A percentile compares a stretch with the other conserved stretches of the same genome.
phyloP scores from a whole-genome alignment of 2,113 vertebrate species.

The Urocitellus parryii region DNA sequence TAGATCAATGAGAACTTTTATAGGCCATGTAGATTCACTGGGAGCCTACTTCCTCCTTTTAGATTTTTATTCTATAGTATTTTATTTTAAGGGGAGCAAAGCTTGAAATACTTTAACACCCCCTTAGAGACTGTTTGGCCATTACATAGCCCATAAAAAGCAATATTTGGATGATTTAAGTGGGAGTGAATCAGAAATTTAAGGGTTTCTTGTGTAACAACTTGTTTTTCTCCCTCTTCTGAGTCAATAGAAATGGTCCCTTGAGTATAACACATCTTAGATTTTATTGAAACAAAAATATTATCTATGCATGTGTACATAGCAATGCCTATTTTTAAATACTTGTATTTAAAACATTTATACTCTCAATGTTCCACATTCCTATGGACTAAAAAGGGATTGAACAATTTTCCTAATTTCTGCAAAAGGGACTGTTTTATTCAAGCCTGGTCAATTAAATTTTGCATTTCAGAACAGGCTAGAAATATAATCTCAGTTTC shows the following conservation, averaged over 20 bases:
- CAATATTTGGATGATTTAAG: slow-evolving; percentile 79
- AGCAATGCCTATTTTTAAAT: slow-evolving; percentile 38
- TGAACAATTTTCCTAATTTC: slow-evolving; percentile 32
- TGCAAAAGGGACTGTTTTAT: slow-evolving; percentile 19
- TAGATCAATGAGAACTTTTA: background rate
- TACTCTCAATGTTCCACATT: slow-evolving; percentile 5
- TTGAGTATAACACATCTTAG: slow-evolving; percentile 60
- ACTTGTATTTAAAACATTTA: slow-evolving; percentile 52
- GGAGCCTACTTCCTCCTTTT: slow-evolving; percentile 30
- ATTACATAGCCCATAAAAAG: slow-evolving; percentile 72
- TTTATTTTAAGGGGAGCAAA: slow-evolving; percentile 74
- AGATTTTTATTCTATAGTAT: slow-evolving; percentile 65
- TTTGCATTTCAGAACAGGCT: slow-evolving; percentile 44
- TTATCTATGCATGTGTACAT: background rate
- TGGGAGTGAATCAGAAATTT: slow-evolving; percentile 78
- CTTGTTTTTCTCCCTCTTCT: background rate
- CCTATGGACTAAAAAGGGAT: background rate
- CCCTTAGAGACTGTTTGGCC: slow-evolving; percentile 66
- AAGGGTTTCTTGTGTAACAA: slow-evolving; percentile 68
- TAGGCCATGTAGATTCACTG: slow-evolving; percentile 22
- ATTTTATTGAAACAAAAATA: slow-evolving; percentile 67
- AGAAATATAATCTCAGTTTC: slow-evolving; percentile 56
- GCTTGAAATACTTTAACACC: slow-evolving; percentile 66
- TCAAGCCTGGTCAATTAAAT: background rate
- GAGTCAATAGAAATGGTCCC: slow-evolving; percentile 48